Base-by-base conservation (phyloP, 2,113 vertebrate genomes). In the Prunella himalayana region DNA sequence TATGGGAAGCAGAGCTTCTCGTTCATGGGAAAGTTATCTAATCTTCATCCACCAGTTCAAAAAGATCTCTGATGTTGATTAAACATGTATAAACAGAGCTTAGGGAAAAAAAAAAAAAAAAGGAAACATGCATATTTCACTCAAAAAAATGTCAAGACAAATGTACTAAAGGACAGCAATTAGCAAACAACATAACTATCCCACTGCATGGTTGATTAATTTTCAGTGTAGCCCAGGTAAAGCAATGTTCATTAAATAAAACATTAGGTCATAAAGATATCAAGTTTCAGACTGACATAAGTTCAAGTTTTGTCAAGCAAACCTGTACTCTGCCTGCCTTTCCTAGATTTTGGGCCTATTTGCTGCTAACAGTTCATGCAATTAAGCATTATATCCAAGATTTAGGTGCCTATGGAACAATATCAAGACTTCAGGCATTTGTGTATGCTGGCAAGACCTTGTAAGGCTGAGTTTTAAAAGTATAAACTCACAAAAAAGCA, bases 71-170 rank as follows among this genome's bases (percentile, higher is more conserved):
- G 68, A 73, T 95, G 92, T 92, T 95, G 94, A 96, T 90, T 94
- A 92, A 95, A 95, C 87, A 95, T 93, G 82, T 92, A 92, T 95
- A 97, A 97, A 97, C 92, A 96, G 24, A 95, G 17, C 28, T 72
- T 42, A 66, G 30, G 20, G 3, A 9, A 11, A 57, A 17, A 68
- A 78, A 82, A 39, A 80, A 79, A 82, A 65, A 59, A 59, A 51
- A 72, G 41, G 49, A 94, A 94, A 73, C 47, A 54, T 23, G 57
- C 78, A 78, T 91, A 82, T 89, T 96, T 92, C 87, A 83, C 71
- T 90, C 30, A 57, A 93, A 95, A 86, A 92, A 83, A 91, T 27
- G 66, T 93, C 51, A 60, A 45, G 59, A 90, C 49, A 89, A 91
- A 88, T 15, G 81, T 82, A 90, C 60, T 56, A 60, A 77, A 88